Conservation (phyloP, 2,113 vertebrate genomes). For the Entelurus aequoreus region DNA sequence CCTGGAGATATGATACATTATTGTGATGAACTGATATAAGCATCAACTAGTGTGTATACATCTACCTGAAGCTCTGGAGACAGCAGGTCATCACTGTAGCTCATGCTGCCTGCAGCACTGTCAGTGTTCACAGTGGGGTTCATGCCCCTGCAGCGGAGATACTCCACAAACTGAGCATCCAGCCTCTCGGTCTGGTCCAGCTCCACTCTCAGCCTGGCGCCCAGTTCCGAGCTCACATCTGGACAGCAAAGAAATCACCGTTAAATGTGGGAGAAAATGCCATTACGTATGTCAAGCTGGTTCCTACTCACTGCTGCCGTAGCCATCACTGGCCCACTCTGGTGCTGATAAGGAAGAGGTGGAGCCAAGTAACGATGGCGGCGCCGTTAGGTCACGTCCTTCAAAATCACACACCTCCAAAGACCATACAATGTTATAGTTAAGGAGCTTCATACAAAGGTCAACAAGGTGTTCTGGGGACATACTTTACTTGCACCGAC, state of each 20-base stretch:
- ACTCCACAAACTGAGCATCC: constrained; percentile 65
- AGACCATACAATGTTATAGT: not conserved
- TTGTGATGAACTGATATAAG: not conserved
- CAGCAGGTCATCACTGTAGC: constrained; percentile 71
- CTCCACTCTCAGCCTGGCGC: constrained; percentile 66
- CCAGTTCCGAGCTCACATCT: constrained; percentile 76
- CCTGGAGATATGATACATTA: constrained; percentile 52
- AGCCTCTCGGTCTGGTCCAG: constrained; percentile 64
- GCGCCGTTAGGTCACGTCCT: constrained; percentile 65
- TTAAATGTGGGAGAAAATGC: not conserved
- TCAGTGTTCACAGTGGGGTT: constrained; percentile 59
- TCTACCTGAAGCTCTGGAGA: constrained; percentile 82
- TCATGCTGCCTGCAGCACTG: constrained; percentile 67
- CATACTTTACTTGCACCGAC: constrained; percentile 67
- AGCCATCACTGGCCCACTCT: constrained; percentile 70
- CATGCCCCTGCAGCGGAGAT: constrained; percentile 67
- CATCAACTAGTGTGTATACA: not conserved
- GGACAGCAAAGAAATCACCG: not conserved
- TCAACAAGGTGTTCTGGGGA: not conserved
- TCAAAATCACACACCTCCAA: constrained; percentile 73
- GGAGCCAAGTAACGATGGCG: constrained; percentile 69
- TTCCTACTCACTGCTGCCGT: constrained; percentile 77
- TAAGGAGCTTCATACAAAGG: not conserved
- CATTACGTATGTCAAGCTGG: not conserved
- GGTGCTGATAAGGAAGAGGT: constrained; percentile 65